Evolutionary conservation across 2,113 vertebrate genomes (phyloP), one percentile per base, ranked within the genome.

Genomic region (Prunella fulvescens): DNA sequence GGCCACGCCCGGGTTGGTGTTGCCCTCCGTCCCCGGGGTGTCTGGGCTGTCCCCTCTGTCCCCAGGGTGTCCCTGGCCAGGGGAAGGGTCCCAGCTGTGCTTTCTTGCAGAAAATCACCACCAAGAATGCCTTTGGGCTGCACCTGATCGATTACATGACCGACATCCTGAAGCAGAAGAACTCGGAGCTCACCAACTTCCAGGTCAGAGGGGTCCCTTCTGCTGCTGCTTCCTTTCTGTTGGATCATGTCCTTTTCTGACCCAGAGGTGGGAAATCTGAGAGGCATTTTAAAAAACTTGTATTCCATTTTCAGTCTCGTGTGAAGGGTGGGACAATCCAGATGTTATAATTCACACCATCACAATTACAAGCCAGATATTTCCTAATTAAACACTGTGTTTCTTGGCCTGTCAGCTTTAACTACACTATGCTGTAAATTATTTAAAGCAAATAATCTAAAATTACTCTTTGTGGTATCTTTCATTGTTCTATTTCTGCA

Each of bases 71-170:
- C 31, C 3, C 56, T 18, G 35, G 33, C 33, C 57, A 13, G 60
- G 66, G 66, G 31, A n/a, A 92, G 76, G 62, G 20, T 57, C 51
- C 24, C 10, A 66, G 80, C 91, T 95, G n/a, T 88, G 42, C 42
- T 97, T 67, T 84, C 0, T 97, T 97, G 39, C 89, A 99, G 99
- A 99, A 99, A 99, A 99, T 99, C 86, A 99, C 99, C 76, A 99
- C 98, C 2, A 99, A 99, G 97, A 99, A 99, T 67, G 99, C 98
- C 18, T 99, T 99, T 86, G 99, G 98, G 51, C 98, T 99, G 35
- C 98, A 99, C 94, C 97, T 99, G 81, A 99, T 99, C 62, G 99
- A 99, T 97, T 99, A 99, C 58, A 99, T 99, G 98, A 96, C 98
- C 3, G 98, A 99, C 29, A 99, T 99, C 88, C 98, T 99, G 79